A percentile compares a stretch with the other conserved stretches of the same genome.
These are phyloP conservation scores for Monopterus albus DNA, from an alignment of 2,113 vertebrate species.

Conservation along the genomic window DNA sequence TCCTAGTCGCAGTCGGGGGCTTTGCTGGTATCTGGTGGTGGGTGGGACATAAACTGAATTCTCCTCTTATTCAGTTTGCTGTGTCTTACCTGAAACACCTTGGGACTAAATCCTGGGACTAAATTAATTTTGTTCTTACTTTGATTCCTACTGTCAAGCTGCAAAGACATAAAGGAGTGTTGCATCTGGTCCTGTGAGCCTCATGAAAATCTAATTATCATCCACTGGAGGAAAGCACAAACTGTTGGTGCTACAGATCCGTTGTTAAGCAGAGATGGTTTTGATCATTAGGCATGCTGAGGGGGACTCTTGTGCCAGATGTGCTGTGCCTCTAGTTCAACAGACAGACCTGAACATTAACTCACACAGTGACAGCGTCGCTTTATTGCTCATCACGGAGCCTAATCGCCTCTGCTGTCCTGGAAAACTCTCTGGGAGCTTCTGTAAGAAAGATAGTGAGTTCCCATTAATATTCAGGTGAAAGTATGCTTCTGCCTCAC, in stretches of 20 bases:
- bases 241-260: conserved; percentile 11
- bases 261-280: conserved; percentile 23
- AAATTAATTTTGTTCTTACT: neutral
- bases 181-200: conserved; percentile 9
- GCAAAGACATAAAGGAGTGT: neutral
- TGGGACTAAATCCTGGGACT: too few relatives aligned
- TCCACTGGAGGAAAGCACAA: neutral
- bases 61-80: too few relatives aligned
- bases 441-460: conserved; percentile 20
- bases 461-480: conserved; percentile 27
- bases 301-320: conserved; percentile 52
- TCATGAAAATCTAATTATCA: neutral
- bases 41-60: too few relatives aligned
- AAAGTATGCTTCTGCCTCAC: neutral
- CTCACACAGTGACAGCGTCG: conserved; percentile 26
- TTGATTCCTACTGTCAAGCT: neutral
- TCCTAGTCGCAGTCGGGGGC: too few relatives aligned
- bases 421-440: conserved; percentile 24
- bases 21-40: too few relatives aligned
- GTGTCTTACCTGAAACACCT: too few relatives aligned
- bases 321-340: conserved; percentile 39
- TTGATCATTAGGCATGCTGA: conserved; percentile 38
- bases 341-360: conserved; percentile 33
- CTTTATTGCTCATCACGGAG: conserved; percentile 38
- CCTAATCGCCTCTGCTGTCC: conserved; percentile 46